Conservation (phyloP, 2,113 vertebrate genomes). For the Argyrosomus japonicus region DNA sequence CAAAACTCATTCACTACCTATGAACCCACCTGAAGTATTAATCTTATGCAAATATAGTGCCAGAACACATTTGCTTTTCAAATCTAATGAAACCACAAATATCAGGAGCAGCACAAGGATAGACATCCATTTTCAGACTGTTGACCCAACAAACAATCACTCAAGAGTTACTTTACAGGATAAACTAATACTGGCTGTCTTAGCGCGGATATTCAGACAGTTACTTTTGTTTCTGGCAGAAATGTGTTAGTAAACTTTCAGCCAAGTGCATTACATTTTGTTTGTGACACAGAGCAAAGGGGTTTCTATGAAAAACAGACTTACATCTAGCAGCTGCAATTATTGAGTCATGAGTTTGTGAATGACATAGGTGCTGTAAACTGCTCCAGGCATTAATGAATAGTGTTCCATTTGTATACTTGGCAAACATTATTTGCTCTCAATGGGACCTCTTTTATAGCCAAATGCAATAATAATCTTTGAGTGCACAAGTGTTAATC, state of each 20-base stretch:
- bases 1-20: background rate
- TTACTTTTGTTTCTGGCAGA: background rate
- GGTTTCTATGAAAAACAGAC: slow-evolving; percentile 8
- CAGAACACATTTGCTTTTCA: background rate
- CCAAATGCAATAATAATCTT: slow-evolving; percentile 10
- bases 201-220: background rate
- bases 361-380: slow-evolving; percentile 19
- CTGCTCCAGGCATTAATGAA: background rate
- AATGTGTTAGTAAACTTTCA: slow-evolving; percentile 2
- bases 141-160: background rate
- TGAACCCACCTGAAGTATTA: background rate
- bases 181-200: background rate
- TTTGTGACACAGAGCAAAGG: background rate
- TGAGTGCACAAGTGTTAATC: background rate
- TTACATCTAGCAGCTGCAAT: slow-evolving; percentile 9
- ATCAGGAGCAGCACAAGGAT: background rate
- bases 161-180: background rate
- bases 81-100: background rate
- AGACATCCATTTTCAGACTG: background rate
- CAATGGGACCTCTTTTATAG: background rate
- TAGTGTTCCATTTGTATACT: background rate
- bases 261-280: background rate
- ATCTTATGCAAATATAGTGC: background rate
- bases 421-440: background rate
- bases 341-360: slow-evolving; percentile 7